A percentile compares a stretch with the other conserved stretches of the same genome.
Conservation (phyloP, 1,140 invertebrate species). For the Platorchestia sp. region DNA sequence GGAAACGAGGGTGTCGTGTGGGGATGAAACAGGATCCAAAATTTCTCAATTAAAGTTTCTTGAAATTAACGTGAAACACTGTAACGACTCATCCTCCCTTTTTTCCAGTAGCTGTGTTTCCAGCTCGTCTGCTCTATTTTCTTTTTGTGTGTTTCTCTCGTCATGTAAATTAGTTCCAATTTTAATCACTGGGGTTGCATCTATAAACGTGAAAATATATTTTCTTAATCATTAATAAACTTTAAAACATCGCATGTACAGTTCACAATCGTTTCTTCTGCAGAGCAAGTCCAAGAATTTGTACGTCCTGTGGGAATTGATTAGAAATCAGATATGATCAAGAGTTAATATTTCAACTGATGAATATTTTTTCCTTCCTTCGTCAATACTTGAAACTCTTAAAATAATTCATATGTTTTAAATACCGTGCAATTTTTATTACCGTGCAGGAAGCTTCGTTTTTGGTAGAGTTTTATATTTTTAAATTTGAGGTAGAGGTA, state of each 20-base stretch:
- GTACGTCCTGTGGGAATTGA: background rate
- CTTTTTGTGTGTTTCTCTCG: background rate
- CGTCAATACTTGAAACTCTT: background rate
- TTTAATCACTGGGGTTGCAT: background rate
- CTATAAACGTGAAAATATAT: background rate
- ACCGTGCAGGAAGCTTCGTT: background rate
- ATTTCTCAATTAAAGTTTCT: background rate
- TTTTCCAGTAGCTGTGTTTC: constrained; percentile 24
- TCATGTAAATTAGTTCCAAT: background rate
- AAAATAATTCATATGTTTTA: background rate
- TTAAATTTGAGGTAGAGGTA: background rate
- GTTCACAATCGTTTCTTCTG: background rate
- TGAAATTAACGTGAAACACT: background rate
- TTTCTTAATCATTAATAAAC: background rate
- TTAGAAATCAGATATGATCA: background rate
- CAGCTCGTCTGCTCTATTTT: background rate
- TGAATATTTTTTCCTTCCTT: background rate
- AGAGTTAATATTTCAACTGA: background rate
- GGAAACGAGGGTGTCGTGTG: constrained; percentile 57
- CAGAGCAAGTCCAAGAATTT: background rate
- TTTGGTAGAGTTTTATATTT: background rate
- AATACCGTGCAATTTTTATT: background rate
- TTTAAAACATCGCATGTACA: background rate
- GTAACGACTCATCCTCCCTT: background rate
- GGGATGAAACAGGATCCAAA: background rate